Base-by-base conservation (phyloP, 2,888 invertebrate species). In the Mimachlamys varia region DNA sequence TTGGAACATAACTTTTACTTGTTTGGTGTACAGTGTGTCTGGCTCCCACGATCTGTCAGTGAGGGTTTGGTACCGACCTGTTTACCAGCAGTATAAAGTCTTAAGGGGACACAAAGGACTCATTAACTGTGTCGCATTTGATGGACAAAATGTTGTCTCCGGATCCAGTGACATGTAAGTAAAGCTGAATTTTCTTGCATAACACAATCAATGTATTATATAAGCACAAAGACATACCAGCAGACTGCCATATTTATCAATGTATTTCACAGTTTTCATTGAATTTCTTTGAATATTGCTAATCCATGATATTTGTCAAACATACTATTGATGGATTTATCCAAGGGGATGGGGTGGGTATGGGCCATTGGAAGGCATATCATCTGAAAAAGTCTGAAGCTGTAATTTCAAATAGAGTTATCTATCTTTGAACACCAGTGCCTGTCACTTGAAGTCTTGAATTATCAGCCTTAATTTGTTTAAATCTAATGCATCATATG, bases 21-120 rank as follows among this genome's bases (percentile, higher is more conserved):
- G 19, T 58, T 19, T 53, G 88, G 12, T 19, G 76, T 37, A 12
- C 93, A 96, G 96, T 44, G 90, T 96, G 22, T 95, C 96, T 22
- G 96, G 96, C 0, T 95, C 96, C 7, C 94, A 95, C 88, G 96
- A 96, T 91, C 92, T 92, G 19, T 95, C 95, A 15, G 94, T 96
- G 13, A 92, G 95, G 38, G 93, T 96, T 27, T 96, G 95, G 95
- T 89, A 93, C 88, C 92, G 94, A 27, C 90, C 92, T 15, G 93
- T 94, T 2, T 94, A 94, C 76, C 87, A 93, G 53, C 95, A 94
- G 53, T 91, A 91, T 88, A 92, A 93, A 38, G 94, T 94, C 13
- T 91, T 95, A 44, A 89, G 90, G 17, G 94, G 94, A 38, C 95
- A 95, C 89, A 93, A 92, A 27, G 93, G 90, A 22, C 92, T 93